These are phyloP conservation scores for Orchesella cincta DNA, from an alignment of 1,140 invertebrate species.

Conservation along the genomic window DNA sequence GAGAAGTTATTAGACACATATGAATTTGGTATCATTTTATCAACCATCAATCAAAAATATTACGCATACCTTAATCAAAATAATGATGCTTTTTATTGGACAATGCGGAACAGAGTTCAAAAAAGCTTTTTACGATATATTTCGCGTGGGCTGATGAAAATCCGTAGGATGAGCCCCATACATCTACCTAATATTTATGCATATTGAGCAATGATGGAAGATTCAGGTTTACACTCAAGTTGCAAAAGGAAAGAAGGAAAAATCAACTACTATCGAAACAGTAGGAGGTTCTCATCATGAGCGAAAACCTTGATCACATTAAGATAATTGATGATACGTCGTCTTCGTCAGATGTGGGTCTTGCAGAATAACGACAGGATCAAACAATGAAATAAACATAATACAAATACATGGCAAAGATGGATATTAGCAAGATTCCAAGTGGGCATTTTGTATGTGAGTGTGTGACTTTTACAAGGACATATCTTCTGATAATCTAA, in stretches of 20 bases:
- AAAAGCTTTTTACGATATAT: background rate
- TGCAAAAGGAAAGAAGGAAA: background rate
- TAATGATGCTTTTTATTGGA: background rate
- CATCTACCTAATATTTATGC: too few relatives aligned
- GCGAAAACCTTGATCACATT: background rate
- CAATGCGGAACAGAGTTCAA: background rate
- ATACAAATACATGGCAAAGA: background rate
- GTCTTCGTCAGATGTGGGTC: background rate
- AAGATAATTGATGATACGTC: slow-evolving; percentile 9
- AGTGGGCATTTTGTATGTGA: too few relatives aligned
- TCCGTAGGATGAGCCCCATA: background rate
- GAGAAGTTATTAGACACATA: background rate
- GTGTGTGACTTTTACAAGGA: too few relatives aligned
- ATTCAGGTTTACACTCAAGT: background rate
- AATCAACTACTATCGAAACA: slow-evolving; percentile 1
- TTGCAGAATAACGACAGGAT: background rate
- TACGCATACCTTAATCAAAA: background rate
- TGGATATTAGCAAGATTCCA: too few relatives aligned
- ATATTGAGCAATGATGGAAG: background rate
- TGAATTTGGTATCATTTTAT: slow-evolving; percentile 3
- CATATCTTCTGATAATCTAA: too few relatives aligned
- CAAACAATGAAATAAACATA: background rate
- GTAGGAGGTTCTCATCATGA: slow-evolving; percentile 20
- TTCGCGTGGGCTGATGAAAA: background rate
- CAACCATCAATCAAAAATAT: slow-evolving; percentile 3